Percentiles rank a stretch among this genome's conserved stretches.
Conservation (phyloP, 2,888 invertebrate species). For the Stomorhina lunata region DNA sequence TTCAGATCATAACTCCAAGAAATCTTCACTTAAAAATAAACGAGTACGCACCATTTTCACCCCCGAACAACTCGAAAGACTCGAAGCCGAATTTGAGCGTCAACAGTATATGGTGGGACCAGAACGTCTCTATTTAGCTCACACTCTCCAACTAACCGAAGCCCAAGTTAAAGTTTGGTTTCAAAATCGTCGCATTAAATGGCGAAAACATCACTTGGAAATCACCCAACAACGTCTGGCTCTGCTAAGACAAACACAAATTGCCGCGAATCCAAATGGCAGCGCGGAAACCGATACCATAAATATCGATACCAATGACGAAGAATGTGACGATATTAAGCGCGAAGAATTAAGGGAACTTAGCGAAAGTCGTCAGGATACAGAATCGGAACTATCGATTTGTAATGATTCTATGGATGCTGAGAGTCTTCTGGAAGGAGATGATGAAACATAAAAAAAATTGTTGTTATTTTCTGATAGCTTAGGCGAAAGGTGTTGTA, state of each 20-base stretch:
- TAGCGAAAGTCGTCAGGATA: conserved; percentile 67
- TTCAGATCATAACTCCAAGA: conserved; percentile 78
- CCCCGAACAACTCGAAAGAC: conserved; percentile 94
- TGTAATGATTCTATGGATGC: conserved; percentile 79
- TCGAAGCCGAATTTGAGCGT: conserved; percentile 96
- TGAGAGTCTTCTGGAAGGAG: conserved; percentile 78
- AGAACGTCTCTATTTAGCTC: conserved; percentile 93
- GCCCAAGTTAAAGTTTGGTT: conserved; percentile 93
- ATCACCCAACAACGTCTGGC: conserved; percentile 92
- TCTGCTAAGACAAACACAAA: conserved; percentile 79
- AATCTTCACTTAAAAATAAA: conserved; percentile 84
- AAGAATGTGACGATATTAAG: conserved; percentile 75
- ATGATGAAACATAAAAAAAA: conserved; percentile 74
- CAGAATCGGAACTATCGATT: conserved; percentile 79
- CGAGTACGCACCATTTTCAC: conserved; percentile 97
- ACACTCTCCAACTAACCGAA: conserved; percentile 79
- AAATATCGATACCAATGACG: conserved; percentile 52
- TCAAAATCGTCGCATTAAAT: conserved; percentile 93
- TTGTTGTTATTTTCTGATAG: not conserved
- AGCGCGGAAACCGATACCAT: conserved; percentile 41
- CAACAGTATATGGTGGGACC: conserved; percentile 99
- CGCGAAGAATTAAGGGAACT: conserved; percentile 69
- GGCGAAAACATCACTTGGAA: conserved; percentile 96
- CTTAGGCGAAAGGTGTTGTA: conserved; percentile 34
- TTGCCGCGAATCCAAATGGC: conserved; percentile 38